phyloP scores from a whole-genome alignment of 2,797 vertebrate genomes.

The Ataeniobius toweri region DNA sequence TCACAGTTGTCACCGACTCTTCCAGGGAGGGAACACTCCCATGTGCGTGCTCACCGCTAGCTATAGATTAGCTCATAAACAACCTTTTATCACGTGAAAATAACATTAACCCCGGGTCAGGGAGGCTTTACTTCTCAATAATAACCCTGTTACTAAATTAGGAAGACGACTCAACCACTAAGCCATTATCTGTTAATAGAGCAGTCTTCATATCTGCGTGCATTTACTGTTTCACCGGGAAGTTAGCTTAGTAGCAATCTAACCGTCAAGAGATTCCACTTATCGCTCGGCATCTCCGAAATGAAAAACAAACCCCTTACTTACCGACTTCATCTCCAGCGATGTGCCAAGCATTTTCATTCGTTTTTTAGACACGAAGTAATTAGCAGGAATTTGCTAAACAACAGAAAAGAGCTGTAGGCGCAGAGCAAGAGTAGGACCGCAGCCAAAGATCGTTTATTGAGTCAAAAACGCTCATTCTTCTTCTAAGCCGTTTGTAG shows the following conservation, averaged over 20 bases:
- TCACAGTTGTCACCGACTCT: neutral
- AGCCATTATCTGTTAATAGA: neutral
- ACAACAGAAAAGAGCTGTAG: neutral
- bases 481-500: neutral
- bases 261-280: neutral
- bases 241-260: slow-evolving; percentile 10
- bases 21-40: neutral
- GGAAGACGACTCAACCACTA: neutral
- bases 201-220: neutral
- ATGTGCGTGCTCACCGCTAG: slow-evolving; percentile 1
- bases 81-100: neutral
- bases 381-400: neutral
- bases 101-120: neutral
- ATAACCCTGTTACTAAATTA: too few relatives aligned
- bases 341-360: neutral
- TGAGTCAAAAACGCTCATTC: neutral
- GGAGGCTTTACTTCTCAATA: neutral
- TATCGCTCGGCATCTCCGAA: too few relatives aligned
- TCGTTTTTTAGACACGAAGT: neutral
- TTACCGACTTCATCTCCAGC: neutral
- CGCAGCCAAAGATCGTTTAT: slow-evolving; percentile 1
- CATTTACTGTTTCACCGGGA: slow-evolving; percentile 1
- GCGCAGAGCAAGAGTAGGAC: neutral
- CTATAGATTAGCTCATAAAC: neutral
- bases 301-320: neutral